Evolutionary conservation across 2,113 vertebrate species (phyloP).

Genomic region (Triplophysa siluroides): DNA sequence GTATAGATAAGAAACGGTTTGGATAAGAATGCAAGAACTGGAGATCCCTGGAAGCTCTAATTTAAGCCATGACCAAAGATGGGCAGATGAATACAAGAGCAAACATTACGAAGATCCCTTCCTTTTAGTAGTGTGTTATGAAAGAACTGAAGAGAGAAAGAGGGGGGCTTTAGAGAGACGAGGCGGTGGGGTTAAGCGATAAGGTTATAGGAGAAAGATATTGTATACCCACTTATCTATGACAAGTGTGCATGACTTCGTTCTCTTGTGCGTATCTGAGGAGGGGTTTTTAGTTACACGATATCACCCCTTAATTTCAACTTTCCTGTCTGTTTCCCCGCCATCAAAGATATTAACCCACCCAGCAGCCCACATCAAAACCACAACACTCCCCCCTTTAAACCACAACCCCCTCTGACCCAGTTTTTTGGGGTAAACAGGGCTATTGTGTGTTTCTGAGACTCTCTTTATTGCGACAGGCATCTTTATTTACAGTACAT

Average conservation of each 20-base stretch:
- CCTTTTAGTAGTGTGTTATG: constrained; percentile 45
- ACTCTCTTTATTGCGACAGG: constrained; percentile 31
- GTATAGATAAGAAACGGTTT: constrained; percentile 57
- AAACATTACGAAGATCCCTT: constrained; percentile 61
- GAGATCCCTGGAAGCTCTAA: constrained; percentile 59
- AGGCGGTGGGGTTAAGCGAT: constrained; percentile 43
- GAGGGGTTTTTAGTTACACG: constrained; percentile 15
- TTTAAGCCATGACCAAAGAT: constrained; percentile 61
- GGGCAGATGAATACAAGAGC: constrained; percentile 67
- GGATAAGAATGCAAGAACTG: constrained; percentile 60
- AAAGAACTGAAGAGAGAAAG: constrained; percentile 2
- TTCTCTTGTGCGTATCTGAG: constrained; percentile 29
- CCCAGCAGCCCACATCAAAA: constrained; percentile 28
- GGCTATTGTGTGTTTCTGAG: constrained; percentile 66
- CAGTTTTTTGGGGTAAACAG: constrained; percentile 67
- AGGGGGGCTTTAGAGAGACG: constrained; percentile 22
- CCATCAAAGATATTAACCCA: constrained; percentile 38
- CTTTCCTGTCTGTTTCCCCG: constrained; percentile 29
- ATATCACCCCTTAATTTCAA: constrained; percentile 8
- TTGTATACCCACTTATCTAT: constrained; percentile 23
- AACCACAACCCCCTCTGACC: constrained; percentile 67
- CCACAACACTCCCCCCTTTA: constrained; percentile 54
- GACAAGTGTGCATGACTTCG: constrained; percentile 20
- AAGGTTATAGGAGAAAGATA: constrained; percentile 56
- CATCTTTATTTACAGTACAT: constrained; percentile 23